These are phyloP conservation scores for Dryocosmus kuriphilus DNA, from an alignment of 2,888 invertebrate genomes.

Conservation along the genomic window DNA sequence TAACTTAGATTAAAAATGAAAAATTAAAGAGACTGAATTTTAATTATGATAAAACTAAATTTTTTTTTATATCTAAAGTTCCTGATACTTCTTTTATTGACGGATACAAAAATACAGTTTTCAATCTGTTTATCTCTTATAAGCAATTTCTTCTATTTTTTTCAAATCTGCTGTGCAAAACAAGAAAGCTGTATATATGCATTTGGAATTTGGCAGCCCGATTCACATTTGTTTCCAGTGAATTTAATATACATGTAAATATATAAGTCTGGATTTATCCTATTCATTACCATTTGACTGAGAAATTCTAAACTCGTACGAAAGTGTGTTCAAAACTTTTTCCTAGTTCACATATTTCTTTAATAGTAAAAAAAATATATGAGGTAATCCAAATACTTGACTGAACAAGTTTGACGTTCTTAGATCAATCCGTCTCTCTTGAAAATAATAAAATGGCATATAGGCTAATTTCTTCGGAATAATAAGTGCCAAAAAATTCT, in stretches of 20 bases:
- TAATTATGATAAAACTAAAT: not conserved
- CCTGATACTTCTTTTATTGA: not conserved
- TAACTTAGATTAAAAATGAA: not conserved
- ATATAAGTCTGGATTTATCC: too few species aligned
- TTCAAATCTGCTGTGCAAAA: too few species aligned
- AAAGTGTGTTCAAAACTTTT: constrained; percentile 5
- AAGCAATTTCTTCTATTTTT: too few species aligned
- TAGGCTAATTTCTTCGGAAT: constrained; percentile 50
- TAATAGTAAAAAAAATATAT: not conserved
- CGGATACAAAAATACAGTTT: too few species aligned
- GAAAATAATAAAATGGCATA: not conserved
- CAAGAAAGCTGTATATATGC: too few species aligned
- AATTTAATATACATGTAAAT: too few species aligned
- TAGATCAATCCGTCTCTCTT: constrained; percentile 18
- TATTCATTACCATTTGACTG: not conserved
- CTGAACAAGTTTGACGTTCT: not conserved
- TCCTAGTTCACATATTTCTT: not conserved
- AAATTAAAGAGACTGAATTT: not conserved
- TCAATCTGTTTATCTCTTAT: too few species aligned
- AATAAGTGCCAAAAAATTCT: constrained; percentile 62
- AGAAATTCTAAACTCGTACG: constrained; percentile 10
- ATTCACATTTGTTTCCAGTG: too few species aligned
- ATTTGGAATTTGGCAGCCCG: too few species aligned
- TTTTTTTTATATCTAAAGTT: not conserved
- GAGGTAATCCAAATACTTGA: not conserved